phyloP scores from a whole-genome alignment of 2,888 invertebrate species.

The Neocrepidodera transversa region DNA sequence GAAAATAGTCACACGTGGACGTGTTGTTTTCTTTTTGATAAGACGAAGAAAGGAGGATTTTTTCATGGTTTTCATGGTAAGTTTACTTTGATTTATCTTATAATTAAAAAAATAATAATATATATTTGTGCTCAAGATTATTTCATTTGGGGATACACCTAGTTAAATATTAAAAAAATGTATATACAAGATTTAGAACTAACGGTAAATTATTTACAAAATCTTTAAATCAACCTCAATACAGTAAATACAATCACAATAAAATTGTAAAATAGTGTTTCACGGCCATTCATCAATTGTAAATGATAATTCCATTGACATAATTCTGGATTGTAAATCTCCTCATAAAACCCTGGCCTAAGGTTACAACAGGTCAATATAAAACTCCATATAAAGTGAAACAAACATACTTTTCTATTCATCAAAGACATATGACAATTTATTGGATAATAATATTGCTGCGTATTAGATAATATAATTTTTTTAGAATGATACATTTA shows the following conservation, averaged over 20 bases:
- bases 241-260: too few species aligned
- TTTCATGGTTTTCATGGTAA: slow-evolving; percentile 58
- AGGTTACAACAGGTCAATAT: slow-evolving; percentile 20
- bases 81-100: slow-evolving; percentile 34
- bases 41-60: slow-evolving; percentile 39
- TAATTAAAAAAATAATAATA: too few species aligned
- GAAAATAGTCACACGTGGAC: slow-evolving; percentile 27
- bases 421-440: neutral
- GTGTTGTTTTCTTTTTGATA: slow-evolving; percentile 32
- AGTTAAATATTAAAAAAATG: too few species aligned
- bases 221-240: too few species aligned
- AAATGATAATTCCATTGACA: slow-evolving; percentile 24
- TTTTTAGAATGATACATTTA: too few species aligned
- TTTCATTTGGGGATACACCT: neutral
- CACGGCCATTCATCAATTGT: slow-evolving; percentile 13
- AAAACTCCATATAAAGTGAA: slow-evolving; percentile 16
- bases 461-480: too few species aligned
- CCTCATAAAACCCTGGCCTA: slow-evolving; percentile 10
- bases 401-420: slow-evolving; percentile 4
- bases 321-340: slow-evolving; percentile 24
- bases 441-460: neutral
- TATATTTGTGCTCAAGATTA: neutral
- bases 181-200: too few species aligned
- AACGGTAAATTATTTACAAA: too few species aligned
- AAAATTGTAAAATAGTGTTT: slow-evolving; percentile 20